Evolutionary conservation across 2,797 vertebrate species (phyloP).

Genomic region (Salmo trutta): DNA sequence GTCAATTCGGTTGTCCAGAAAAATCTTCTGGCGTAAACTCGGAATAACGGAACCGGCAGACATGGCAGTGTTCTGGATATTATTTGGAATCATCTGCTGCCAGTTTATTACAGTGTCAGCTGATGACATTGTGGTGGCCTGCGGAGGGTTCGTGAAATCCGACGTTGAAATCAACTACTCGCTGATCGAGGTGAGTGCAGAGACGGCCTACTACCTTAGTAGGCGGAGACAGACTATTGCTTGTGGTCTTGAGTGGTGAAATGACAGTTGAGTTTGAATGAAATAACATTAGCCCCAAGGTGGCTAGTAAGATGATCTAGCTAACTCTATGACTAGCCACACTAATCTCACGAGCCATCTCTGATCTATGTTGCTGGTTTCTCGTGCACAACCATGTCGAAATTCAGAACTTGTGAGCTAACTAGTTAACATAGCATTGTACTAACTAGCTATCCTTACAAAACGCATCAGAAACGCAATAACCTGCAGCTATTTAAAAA

Average conservation of each 20-base stretch:
- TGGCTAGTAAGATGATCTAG: not conserved
- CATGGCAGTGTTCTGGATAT: constrained; percentile 58
- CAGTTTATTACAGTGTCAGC: constrained; percentile 63
- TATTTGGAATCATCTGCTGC: constrained; percentile 59
- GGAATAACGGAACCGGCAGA: constrained; percentile 62
- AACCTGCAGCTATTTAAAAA: not conserved
- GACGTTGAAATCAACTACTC: constrained; percentile 98
- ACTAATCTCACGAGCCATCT: not conserved
- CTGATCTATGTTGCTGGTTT: not conserved
- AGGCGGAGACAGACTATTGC: not conserved
- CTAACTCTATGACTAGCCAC: not conserved
- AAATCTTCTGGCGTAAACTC: constrained; percentile 50
- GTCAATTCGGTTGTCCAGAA: constrained; percentile 26
- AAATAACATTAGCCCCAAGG: constrained; percentile 1
- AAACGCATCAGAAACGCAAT: not conserved
- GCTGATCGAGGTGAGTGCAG: constrained; percentile 90
- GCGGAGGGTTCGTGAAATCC: constrained; percentile 96
- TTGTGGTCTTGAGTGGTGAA: not conserved
- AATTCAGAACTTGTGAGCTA: not conserved
- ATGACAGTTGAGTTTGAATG: constrained; percentile 39
- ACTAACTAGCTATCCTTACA: not conserved
- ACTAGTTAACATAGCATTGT: not conserved
- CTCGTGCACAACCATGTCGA: no score
- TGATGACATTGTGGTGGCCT: constrained; percentile 95
- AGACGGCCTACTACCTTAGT: constrained; percentile 6